These are phyloP conservation scores for Pagetopsis macropterus DNA, from an alignment of 2,797 vertebrate genomes.

Conservation along the genomic window DNA sequence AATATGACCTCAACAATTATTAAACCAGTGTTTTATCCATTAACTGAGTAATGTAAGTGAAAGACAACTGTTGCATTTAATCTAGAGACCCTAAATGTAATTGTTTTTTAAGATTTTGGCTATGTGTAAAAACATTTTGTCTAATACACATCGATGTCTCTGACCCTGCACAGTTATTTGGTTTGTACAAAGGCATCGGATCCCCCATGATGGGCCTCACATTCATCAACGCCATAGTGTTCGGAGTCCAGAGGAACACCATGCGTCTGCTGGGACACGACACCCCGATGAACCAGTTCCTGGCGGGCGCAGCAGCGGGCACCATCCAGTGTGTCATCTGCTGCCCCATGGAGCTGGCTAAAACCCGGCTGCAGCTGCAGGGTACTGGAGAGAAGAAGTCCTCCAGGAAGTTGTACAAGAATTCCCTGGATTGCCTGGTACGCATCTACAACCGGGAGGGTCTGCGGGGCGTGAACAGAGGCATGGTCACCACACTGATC, in stretches of 20 bases:
- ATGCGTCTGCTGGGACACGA: constrained; percentile 89
- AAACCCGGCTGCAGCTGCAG: constrained; percentile 98
- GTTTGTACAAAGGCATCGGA: constrained; percentile 97
- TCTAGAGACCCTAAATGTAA: not conserved
- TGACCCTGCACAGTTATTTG: constrained; percentile 82
- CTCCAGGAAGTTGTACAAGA: constrained; percentile 90
- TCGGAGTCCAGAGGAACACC: constrained; percentile 94
- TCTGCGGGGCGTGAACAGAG: constrained; percentile 89
- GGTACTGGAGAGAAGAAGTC: constrained; percentile 90
- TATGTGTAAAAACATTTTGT: not conserved
- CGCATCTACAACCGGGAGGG: constrained; percentile 94
- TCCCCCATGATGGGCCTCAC: constrained; percentile 99
- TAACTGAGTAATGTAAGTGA: not conserved
- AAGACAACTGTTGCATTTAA: too few relatives aligned
- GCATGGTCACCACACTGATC: constrained; percentile 93
- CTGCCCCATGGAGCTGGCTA: constrained; percentile 98
- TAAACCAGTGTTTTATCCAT: not conserved
- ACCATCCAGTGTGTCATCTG: constrained; percentile 94
- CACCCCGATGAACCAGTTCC: constrained; percentile 93
- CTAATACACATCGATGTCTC: not conserved
- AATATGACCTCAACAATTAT: not conserved
- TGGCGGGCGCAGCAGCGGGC: constrained; percentile 93
- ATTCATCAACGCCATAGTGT: constrained; percentile 98
- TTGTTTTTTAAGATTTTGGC: not conserved
- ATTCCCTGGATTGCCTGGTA: constrained; percentile 93